A percentile compares a stretch with the other conserved stretches of the same genome.
Evolutionary conservation across 2,797 vertebrate species (phyloP).

Genomic region (Cryptoblepharus egeriae): DNA sequence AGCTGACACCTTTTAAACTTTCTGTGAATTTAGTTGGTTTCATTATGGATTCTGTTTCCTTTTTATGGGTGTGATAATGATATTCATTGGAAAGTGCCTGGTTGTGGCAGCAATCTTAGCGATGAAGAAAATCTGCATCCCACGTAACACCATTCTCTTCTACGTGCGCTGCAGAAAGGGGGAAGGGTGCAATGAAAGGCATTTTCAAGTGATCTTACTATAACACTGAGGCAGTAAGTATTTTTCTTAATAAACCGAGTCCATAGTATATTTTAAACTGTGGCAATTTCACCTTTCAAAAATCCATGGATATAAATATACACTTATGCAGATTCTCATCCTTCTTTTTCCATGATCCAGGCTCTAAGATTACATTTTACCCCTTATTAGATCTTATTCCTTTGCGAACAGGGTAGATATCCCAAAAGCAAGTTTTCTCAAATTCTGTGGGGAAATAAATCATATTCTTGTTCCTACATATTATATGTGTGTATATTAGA

Average conservation of each 20-base stretch:
- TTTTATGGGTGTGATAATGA: slow-evolving; percentile 60
- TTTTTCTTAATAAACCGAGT: not conserved
- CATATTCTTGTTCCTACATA: not conserved
- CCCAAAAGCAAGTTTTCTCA: slow-evolving; percentile 28
- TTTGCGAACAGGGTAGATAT: slow-evolving; percentile 25
- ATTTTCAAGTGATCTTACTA: slow-evolving; percentile 32
- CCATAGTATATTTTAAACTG: too few relatives aligned
- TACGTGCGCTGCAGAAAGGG: not conserved
- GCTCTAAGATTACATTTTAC: not conserved
- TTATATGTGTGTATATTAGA: slow-evolving; percentile 26
- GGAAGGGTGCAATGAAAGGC: slow-evolving; percentile 11
- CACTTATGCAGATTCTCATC: not conserved
- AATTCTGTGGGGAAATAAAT: slow-evolving; percentile 35
- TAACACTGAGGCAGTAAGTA: not conserved
- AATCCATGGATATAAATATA: not conserved
- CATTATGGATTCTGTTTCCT: slow-evolving; percentile 37
- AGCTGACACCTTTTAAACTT: slow-evolving; percentile 31
- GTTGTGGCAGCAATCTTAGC: slow-evolving; percentile 45
- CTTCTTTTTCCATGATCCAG: not conserved
- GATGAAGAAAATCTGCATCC: slow-evolving; percentile 45
- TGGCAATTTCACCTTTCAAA: not conserved
- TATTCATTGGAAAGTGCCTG: slow-evolving; percentile 60
- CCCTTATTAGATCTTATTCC: not conserved
- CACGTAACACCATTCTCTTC: not conserved
- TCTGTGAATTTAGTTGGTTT: slow-evolving; percentile 5